Conservation (phyloP, 1,140 invertebrate species). For the Drosophila tristis region DNA sequence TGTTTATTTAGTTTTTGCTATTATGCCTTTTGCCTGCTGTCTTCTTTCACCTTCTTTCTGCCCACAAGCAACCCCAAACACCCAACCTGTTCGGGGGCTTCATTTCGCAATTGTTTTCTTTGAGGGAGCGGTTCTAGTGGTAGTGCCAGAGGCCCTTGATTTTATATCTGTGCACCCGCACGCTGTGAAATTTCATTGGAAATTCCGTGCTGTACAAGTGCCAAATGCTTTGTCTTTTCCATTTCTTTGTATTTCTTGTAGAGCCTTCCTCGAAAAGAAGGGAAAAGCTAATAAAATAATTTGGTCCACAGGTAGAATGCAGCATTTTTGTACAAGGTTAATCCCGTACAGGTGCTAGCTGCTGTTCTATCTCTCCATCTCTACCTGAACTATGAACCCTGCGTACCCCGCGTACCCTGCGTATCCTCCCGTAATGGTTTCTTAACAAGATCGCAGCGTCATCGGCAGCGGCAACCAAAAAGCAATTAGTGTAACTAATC, state of each 20-base stretch:
- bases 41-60: conserved; percentile 12
- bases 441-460: conserved; percentile 74
- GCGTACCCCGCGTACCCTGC: neutral
- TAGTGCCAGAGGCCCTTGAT: too few relatives aligned
- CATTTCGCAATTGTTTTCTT: too few relatives aligned
- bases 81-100: too few relatives aligned
- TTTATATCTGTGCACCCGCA: conserved; percentile 5
- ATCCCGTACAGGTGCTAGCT: conserved; percentile 69
- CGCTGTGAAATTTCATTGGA: conserved; percentile 20
- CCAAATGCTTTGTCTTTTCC: conserved; percentile 41
- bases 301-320: conserved; percentile 50
- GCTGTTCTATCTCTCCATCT: conserved; percentile 13
- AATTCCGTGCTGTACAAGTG: conserved; percentile 29
- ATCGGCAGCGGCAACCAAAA: conserved; percentile 34
- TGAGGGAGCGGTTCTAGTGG: too few relatives aligned
- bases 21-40: conserved; percentile 14
- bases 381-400: conserved; percentile 56
- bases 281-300: conserved; percentile 73
- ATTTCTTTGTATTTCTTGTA: conserved; percentile 20
- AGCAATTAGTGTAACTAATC: conserved; percentile 70
- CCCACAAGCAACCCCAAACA: conserved; percentile 7
- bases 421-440: conserved; percentile 44
- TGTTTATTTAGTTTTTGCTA: conserved; percentile 56
- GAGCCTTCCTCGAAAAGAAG: conserved; percentile 6
- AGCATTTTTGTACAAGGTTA: conserved; percentile 50